Conservation (phyloP, 1,140 invertebrate species). For the Drosophila chauvacae region DNA sequence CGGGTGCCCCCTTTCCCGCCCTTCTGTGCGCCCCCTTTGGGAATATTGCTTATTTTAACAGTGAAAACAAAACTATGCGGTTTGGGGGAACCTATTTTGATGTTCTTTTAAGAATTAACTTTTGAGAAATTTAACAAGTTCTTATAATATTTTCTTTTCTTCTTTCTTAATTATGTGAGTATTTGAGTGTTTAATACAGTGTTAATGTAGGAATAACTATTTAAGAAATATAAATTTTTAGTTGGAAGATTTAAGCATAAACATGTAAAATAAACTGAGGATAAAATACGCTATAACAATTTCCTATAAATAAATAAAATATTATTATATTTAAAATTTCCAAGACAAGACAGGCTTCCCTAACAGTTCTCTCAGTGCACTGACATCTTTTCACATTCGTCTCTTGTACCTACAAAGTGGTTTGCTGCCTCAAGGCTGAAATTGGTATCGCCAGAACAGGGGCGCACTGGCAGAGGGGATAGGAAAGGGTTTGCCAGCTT, state of each 20-base stretch:
- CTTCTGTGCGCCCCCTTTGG: conserved; percentile 15
- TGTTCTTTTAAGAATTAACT: not conserved
- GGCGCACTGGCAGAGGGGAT: not conserved
- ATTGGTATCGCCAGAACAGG: conserved; percentile 20
- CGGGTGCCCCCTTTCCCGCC: conserved; percentile 11
- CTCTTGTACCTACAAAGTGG: conserved; percentile 54
- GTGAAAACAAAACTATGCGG: not conserved
- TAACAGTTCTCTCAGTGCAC: conserved; percentile 15
- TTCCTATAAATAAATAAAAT: no score
- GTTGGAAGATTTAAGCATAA: no score
- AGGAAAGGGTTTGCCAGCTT: not conserved
- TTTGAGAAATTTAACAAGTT: not conserved
- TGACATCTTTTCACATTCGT: conserved; percentile 41
- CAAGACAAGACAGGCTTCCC: no score
- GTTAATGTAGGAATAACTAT: no score
- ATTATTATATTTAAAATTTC: no score
- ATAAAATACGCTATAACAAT: no score
- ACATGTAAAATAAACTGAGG: no score
- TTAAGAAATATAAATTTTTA: no score
- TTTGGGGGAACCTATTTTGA: not conserved
- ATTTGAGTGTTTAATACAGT: no score
- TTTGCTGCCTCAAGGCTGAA: conserved; percentile 51
- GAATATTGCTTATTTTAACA: conserved; percentile 56
- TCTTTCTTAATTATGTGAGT: no score
- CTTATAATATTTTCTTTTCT: not conserved